Conservation (phyloP, 2,113 vertebrate genomes). For the Coturnix japonica region DNA sequence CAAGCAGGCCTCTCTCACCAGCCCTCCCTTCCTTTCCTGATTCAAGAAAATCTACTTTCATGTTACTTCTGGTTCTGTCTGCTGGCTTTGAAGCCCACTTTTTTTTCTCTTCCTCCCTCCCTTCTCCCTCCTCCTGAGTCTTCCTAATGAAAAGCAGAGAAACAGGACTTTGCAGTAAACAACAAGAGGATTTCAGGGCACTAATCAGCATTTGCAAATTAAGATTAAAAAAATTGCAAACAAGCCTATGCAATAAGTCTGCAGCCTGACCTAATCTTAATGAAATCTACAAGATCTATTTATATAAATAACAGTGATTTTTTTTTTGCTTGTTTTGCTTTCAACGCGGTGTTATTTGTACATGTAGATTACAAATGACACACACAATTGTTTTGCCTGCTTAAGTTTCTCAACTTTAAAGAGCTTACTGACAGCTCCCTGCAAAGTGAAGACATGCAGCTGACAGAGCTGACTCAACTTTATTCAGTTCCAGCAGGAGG, state of each 20-base stretch:
- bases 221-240: slow-evolving; percentile 76
- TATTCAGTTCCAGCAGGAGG: slow-evolving; percentile 43
- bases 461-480: slow-evolving; percentile 54
- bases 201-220: slow-evolving; percentile 71
- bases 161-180: slow-evolving; percentile 33
- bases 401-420: slow-evolving; percentile 56
- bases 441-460: slow-evolving; percentile 37
- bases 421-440: slow-evolving; percentile 49
- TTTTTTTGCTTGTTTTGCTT: slow-evolving; percentile 44
- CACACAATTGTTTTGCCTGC: slow-evolving; percentile 45
- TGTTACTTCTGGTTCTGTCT: not conserved
- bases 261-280: slow-evolving; percentile 73
- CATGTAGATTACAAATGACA: slow-evolving; percentile 64
- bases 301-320: slow-evolving; percentile 73
- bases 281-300: slow-evolving; percentile 77
- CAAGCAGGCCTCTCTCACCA: not conserved
- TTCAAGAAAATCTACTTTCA: slow-evolving; percentile 26
- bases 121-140: not conserved
- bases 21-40: not conserved
- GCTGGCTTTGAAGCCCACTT: slow-evolving; percentile 28
- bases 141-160: slow-evolving; percentile 27
- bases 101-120: not conserved
- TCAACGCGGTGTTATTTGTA: slow-evolving; percentile 54
- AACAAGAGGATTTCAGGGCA: slow-evolving; percentile 45
- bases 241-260: slow-evolving; percentile 67